Evolutionary conservation across 2,888 invertebrate species (phyloP).

Genomic region (Caenorhabditis doughertyi): DNA sequence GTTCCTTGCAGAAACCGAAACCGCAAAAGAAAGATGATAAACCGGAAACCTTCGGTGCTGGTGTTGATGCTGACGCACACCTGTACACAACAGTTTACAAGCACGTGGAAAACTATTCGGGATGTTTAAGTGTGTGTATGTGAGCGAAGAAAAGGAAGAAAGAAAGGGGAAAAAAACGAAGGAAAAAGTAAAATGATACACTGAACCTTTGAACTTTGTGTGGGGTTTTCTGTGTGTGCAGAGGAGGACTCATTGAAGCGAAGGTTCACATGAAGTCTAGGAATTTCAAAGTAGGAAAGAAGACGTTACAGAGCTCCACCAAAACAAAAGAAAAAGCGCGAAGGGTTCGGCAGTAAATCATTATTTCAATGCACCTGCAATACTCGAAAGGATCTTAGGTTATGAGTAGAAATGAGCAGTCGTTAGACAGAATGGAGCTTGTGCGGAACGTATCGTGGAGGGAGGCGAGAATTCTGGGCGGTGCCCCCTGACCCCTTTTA

Average conservation of each 20-base stretch:
- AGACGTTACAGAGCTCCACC: not conserved
- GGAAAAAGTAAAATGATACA: conserved; percentile 52
- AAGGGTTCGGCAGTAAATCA: not conserved
- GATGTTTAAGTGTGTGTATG: conserved; percentile 26
- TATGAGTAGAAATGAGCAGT: not conserved
- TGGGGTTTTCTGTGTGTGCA: conserved; percentile 10
- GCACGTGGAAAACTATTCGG: conserved; percentile 43
- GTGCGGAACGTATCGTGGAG: conserved; percentile 1
- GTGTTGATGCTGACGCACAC: conserved; percentile 29
- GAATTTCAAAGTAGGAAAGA: conserved; percentile 44
- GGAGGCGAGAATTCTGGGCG: conserved; percentile 6
- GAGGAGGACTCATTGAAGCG: conserved; percentile 26
- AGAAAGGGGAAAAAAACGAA: not conserved
- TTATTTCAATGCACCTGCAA: conserved; percentile 20
- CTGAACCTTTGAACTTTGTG: conserved; percentile 48
- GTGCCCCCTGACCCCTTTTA: conserved; percentile 20
- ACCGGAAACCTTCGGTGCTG: conserved; percentile 40
- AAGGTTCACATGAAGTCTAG: conserved; percentile 49
- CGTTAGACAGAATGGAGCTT: not conserved
- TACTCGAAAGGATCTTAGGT: not conserved
- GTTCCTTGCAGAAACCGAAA: conserved; percentile 32
- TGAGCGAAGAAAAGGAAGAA: not conserved
- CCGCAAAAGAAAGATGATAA: conserved; percentile 30
- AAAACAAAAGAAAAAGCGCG: not conserved
- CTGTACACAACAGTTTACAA: conserved; percentile 34